Base-by-base conservation (phyloP, 1,140 invertebrate genomes). In the Eueides isabella region DNA sequence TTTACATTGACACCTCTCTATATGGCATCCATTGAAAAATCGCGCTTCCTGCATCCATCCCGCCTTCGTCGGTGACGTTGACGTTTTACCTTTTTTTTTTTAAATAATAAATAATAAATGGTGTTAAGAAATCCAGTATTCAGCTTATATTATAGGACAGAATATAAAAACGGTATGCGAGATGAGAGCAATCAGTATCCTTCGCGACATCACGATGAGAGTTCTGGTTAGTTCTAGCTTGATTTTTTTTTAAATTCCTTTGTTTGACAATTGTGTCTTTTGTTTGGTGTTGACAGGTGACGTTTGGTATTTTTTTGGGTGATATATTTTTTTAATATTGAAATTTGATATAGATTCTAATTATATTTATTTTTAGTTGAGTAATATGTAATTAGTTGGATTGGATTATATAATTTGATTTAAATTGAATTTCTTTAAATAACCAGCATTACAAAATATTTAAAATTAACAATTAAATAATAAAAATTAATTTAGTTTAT, bases 31-130 rank as follows among this genome's bases (percentile, higher is more conserved):
- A 55, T 26, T 55, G 48, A 55, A 55, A 55, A 55, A 55, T 80
- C 80, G 79, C 83, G 84, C 85, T 92, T 92, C 90, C 87, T 91
- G 82, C 85, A 89, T 90, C 83, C 84, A 86, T 88, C 81, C 84
- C 85, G 84, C 84, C 80, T 67, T 83, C 83, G 78, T 19, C 6
- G 74, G 31, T 69, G 73, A 67, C 41, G 35, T 72, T 80, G 74
- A 81, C 76, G 73, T 82, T 85, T 86, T 80, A 83, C 79, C 79
- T 75, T 87, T 83, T 83, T 83, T 85, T 81, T 73, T 80, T 82
- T 83, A 83, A 55, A 55, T 55, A 55, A 55, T 55, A 55, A 55
- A 55, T 55, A 55, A 55, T 55, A 55, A 55, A 55, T 11, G 48
- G 48, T 55, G 11, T 26, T 55, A 82, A 75, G 63, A 76, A 79